Evolutionary conservation across 1,140 invertebrate genomes (phyloP).

Genomic region (Zaprionus vittiger): DNA sequence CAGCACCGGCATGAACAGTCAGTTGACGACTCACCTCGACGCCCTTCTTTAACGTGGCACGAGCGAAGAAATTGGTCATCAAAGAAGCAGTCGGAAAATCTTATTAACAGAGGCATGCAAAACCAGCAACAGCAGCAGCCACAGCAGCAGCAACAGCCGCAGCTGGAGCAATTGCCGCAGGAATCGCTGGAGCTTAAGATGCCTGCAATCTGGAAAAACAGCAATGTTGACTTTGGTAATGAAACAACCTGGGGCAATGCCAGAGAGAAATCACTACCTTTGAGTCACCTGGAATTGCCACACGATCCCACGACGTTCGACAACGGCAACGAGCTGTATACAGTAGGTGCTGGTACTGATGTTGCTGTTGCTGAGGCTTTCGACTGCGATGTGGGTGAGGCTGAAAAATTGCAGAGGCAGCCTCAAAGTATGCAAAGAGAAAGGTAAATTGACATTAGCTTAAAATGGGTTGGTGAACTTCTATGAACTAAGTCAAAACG

Average conservation of each 20-base stretch:
- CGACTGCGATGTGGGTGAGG: constrained; percentile 32
- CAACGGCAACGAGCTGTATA: constrained; percentile 36
- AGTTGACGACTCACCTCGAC: constrained; percentile 5
- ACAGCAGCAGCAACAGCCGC: constrained; percentile 12
- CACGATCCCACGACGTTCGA: constrained; percentile 14
- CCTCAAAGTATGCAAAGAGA: constrained; percentile 68
- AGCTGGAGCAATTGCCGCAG: constrained; percentile 37
- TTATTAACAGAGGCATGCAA: constrained; percentile 69
- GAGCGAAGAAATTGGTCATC: constrained; percentile 64
- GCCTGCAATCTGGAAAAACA: constrained; percentile 19
- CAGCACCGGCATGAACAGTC: neutral
- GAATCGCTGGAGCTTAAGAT: constrained; percentile 46
- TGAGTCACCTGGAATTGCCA: constrained; percentile 65
- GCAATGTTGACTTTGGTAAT: constrained; percentile 76
- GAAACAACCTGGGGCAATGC: constrained; percentile 74
- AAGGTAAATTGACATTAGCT: constrained; percentile 66
- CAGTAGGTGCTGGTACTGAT: constrained; percentile 8
- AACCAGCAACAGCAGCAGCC: constrained; percentile 35
- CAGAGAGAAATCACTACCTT: constrained; percentile 71
- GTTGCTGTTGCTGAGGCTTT: constrained; percentile 25
- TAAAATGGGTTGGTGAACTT: neutral
- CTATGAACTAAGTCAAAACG: neutral
- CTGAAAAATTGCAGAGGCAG: constrained; percentile 46
- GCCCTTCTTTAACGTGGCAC: constrained; percentile 25
- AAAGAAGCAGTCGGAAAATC: constrained; percentile 74